Conservation (phyloP, 2,113 vertebrate species). For the Oreochromis aureus region DNA sequence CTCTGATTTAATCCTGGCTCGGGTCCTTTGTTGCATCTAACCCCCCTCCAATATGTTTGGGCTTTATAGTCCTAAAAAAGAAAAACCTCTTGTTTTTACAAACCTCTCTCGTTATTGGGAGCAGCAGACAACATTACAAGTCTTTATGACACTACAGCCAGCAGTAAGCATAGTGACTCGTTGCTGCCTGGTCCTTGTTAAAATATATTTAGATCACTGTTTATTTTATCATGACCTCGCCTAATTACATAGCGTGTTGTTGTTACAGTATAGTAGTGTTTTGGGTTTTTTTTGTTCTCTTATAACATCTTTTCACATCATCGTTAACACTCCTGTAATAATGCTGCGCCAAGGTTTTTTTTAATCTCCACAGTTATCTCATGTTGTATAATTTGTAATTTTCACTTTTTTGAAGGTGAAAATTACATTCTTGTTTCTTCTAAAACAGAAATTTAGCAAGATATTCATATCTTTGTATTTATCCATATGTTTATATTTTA, state of each 20-base stretch:
- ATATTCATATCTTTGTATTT: not conserved
- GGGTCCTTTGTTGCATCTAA: not conserved
- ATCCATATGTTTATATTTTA: not conserved
- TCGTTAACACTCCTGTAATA: not conserved
- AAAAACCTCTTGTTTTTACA: not conserved
- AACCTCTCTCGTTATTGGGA: not conserved
- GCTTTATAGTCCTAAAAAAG: not conserved
- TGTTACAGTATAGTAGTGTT: not conserved
- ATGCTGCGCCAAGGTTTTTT: not conserved
- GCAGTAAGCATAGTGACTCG: not conserved
- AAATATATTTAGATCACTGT: not conserved
- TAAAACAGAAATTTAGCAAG: not conserved
- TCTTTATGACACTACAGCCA: not conserved
- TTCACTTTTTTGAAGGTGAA: not conserved
- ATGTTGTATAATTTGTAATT: not conserved
- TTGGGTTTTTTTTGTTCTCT: accelerated
- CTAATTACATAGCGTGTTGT: not conserved
- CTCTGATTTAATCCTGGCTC: not conserved
- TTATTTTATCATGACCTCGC: not conserved
- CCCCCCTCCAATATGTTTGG: not conserved
- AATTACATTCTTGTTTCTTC: not conserved
- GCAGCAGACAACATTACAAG: slow-evolving; percentile 17
- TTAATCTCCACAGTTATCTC: not conserved
- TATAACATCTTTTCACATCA: not conserved
- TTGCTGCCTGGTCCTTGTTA: not conserved